Percentiles rank a stretch among this genome's conserved stretches.
Conservation (phyloP, 1,140 invertebrate species). For the Drosophila gunungcola region DNA sequence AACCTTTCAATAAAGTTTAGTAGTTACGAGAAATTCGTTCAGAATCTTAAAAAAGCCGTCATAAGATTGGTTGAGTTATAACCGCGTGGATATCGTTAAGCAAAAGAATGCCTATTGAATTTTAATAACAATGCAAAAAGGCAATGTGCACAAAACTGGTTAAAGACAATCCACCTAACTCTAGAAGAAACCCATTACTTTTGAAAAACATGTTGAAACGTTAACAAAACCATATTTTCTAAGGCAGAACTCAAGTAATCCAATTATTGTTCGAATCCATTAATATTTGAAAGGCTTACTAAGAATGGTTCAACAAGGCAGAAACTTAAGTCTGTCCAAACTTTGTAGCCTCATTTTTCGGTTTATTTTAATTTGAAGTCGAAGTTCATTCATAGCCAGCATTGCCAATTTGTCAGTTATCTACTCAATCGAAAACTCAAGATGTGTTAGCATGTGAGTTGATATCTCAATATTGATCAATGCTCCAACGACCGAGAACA, state of each 20-base stretch:
- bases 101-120: neutral
- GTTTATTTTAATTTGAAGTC: too few relatives aligned
- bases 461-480: slow-evolving; percentile 56
- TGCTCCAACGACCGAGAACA: slow-evolving; percentile 28
- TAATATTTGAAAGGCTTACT: too few relatives aligned
- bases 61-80: slow-evolving; percentile 12
- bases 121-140: neutral
- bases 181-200: too few relatives aligned
- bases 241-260: too few relatives aligned
- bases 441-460: slow-evolving; percentile 78
- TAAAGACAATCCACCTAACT: too few relatives aligned
- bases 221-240: too few relatives aligned
- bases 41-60: slow-evolving; percentile 12
- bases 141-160: too few relatives aligned
- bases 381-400: slow-evolving; percentile 28
- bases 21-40: slow-evolving; percentile 4
- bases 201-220: too few relatives aligned
- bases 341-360: too few relatives aligned
- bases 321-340: too few relatives aligned
- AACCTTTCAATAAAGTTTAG: slow-evolving; percentile 22
- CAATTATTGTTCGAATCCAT: too few relatives aligned
- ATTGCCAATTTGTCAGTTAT: slow-evolving; percentile 66
- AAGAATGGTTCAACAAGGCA: too few relatives aligned
- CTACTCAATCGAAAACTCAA: slow-evolving; percentile 36
- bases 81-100: neutral